Evolutionary conservation across 2,888 invertebrate species (phyloP), one percentile per base, ranked within the genome.

Genomic region (Drosophila cracens): DNA sequence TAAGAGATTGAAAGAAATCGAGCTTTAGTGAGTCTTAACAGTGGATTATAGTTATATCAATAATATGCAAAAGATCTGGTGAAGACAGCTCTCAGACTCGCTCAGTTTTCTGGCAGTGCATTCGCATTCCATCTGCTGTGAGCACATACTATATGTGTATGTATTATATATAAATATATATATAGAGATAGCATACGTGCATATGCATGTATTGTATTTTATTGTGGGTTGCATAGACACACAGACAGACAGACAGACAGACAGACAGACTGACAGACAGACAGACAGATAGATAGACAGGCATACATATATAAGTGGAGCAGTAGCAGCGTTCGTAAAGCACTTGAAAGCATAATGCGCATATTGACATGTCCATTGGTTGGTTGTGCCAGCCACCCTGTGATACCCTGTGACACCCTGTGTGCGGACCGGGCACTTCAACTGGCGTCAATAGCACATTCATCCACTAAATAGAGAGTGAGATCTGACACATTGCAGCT

Each of bases 281-380:
- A 18, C 27, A 51, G 13, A 53, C n/a, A 51, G 36, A 49, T 13
- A 49, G 16, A 52, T 25, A 21, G 34, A 48, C 7, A 43, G 13
- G 25, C 27, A 53, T 40, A 31, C 4, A 29, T 36, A n/a, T 6
- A 18, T 53, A 72, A 70, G 76, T 70, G 74, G 70, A 81, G 70
- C 71, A 61, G 46, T 21, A 52, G 49, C 49, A 43, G 43, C 36
- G 29, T 33, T 66, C 25, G 58, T 62, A 68, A 61, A 72, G 62
- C 82, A 63, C 79, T 83, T 79, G 70, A 64, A 72, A 67, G 76
- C 75, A 75, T 72, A 75, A 77, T 81, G 78, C 78, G 81, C 83
- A 77, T 72, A 77, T 76, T 70, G 81, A 81, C 62, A 72, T 74
- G 69, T 70, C 64, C 73, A 69, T 66, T 60, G 46, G 49, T 53